A percentile compares a stretch with the other conserved stretches of the same genome.
Evolutionary conservation across 2,113 vertebrate species (phyloP).

Genomic region (Hassar affinis): DNA sequence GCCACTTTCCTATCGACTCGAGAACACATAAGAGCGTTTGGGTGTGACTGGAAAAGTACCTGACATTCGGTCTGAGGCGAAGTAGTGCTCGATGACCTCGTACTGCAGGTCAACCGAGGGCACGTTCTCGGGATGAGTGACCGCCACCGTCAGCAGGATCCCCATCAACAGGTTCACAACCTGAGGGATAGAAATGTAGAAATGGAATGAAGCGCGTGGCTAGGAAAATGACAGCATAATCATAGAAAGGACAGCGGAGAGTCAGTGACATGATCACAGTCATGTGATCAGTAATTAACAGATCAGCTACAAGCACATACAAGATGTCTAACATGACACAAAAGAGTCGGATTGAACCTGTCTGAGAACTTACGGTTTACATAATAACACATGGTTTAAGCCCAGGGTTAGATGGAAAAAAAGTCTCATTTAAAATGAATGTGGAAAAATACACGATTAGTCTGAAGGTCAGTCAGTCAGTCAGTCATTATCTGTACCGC

Average conservation of each 20-base stretch:
- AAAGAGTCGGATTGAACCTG: neutral
- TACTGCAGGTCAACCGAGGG: conserved; percentile 92
- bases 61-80: conserved; percentile 91
- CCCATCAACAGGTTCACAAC: conserved; percentile 96
- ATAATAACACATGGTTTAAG: too few species aligned
- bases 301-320: neutral
- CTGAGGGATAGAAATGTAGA: conserved; percentile 53
- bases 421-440: neutral
- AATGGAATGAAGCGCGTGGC: neutral
- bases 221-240: neutral
- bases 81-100: conserved; percentile 96
- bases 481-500: too few species aligned
- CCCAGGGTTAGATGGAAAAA: neutral
- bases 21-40: too few species aligned
- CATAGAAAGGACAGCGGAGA: too few species aligned
- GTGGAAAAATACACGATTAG: neutral
- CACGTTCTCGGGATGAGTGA: conserved; percentile 93
- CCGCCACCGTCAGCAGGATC: conserved; percentile 92
- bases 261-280: too few species aligned
- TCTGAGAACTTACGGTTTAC: neutral
- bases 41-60: conserved; percentile 67
- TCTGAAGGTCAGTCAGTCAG: too few species aligned
- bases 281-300: neutral
- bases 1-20: too few species aligned
- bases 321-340: neutral